These are phyloP conservation scores for Pollenia amentaria DNA, from an alignment of 2,888 invertebrate genomes.

Conservation along the genomic window DNA sequence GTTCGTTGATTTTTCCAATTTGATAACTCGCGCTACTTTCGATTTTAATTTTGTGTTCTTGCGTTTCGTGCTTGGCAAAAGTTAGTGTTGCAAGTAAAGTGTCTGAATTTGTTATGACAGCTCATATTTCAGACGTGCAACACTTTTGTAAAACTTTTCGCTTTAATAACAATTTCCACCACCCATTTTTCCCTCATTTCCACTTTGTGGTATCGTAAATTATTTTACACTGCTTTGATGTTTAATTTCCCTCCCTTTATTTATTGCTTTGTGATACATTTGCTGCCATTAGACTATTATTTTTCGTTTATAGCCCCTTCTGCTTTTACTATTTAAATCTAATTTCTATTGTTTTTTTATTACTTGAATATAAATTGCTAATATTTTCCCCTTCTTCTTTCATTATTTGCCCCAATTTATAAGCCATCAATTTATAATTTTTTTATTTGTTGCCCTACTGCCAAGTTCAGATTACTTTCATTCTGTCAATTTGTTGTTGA, in stretches of 20 bases:
- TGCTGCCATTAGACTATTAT: constrained; percentile 30
- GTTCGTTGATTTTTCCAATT: constrained; percentile 41
- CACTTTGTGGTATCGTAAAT: constrained; percentile 8
- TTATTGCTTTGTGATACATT: constrained; percentile 9
- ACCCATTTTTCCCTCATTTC: neutral
- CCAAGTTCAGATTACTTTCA: neutral
- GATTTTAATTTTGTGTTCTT: constrained; percentile 55
- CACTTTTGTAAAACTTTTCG: constrained; percentile 69
- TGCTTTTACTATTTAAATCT: neutral
- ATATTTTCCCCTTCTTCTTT: constrained; percentile 2
- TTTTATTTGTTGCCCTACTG: constrained; percentile 36
- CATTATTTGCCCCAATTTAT: constrained; percentile 66
- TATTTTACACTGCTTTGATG: neutral
- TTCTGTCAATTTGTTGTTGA: neutral
- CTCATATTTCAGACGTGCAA: constrained; percentile 72
- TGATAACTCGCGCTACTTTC: constrained; percentile 67
- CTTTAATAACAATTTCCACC: constrained; percentile 53
- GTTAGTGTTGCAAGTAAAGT: constrained; percentile 72
- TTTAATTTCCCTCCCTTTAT: neutral
- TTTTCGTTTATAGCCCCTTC: constrained; percentile 5
- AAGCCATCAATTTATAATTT: constrained; percentile 65
- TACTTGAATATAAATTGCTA: constrained; percentile 57
- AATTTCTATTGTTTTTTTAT: constrained; percentile 53
- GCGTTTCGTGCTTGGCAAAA: constrained; percentile 69
- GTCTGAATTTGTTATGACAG: constrained; percentile 73